Evolutionary conservation across 2,797 vertebrate species (phyloP).

Genomic region (Lates japonicus): DNA sequence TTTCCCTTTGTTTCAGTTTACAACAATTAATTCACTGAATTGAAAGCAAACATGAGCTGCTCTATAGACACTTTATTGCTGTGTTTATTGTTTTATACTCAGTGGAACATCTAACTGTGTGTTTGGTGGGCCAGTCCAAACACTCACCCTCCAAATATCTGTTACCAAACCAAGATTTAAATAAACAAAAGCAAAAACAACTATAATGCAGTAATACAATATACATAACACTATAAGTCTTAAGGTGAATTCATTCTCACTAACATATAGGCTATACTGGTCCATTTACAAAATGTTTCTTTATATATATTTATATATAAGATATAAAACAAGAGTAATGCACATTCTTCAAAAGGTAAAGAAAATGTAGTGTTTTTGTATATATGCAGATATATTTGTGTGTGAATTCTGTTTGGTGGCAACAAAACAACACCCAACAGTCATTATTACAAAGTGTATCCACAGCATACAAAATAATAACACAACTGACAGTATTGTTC

Average conservation of each 20-base stretch:
- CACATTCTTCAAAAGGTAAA: conserved; percentile 74
- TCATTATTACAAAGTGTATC: conserved; percentile 54
- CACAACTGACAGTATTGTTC: conserved; percentile 53
- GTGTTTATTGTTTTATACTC: conserved; percentile 82
- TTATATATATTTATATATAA: conserved; percentile 78
- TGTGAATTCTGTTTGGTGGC: conserved; percentile 68
- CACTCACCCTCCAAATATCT: conserved; percentile 67
- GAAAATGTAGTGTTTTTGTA: conserved; percentile 45
- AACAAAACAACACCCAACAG: conserved; percentile 61
- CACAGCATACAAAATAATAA: conserved; percentile 63
- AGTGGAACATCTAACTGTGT: conserved; percentile 75
- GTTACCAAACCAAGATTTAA: conserved; percentile 89
- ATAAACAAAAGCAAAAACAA: conserved; percentile 83
- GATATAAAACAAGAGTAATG: conserved; percentile 83
- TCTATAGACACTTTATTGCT: conserved; percentile 86
- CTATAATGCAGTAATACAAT: conserved; percentile 88
- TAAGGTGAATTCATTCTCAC: conserved; percentile 71
- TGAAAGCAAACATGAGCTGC: conserved; percentile 29
- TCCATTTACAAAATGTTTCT: conserved; percentile 82
- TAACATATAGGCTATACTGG: conserved; percentile 76
- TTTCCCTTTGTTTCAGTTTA: conserved; percentile 11
- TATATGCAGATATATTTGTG: conserved; percentile 45
- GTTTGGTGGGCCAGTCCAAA: conserved; percentile 73
- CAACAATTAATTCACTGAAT: background rate
- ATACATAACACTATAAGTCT: conserved; percentile 85